A percentile compares a stretch with the other conserved stretches of the same genome.
These are phyloP conservation scores for Asobara japonica DNA, from an alignment of 1,140 invertebrate genomes.

Conservation along the genomic window DNA sequence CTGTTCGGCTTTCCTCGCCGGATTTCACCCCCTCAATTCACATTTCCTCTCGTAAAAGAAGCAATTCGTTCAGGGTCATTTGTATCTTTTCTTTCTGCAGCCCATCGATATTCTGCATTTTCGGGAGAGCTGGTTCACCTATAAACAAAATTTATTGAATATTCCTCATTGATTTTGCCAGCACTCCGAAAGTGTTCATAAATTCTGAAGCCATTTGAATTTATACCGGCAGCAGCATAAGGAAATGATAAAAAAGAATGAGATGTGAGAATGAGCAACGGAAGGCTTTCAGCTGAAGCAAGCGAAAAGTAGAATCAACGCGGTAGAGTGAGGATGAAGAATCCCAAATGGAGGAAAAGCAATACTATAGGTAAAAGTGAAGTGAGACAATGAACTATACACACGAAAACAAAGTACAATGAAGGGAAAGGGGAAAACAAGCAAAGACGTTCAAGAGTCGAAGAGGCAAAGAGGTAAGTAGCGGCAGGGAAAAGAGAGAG, in stretches of 20 bases:
- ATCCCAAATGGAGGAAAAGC: slow-evolving; percentile 26
- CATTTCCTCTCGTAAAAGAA: neutral
- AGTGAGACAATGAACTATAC: slow-evolving; percentile 10
- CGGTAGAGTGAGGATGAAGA: neutral
- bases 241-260: slow-evolving; percentile 5
- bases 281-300: neutral
- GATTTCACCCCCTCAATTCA: neutral
- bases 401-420: slow-evolving; percentile 27
- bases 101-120: neutral
- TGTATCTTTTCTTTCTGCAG: slow-evolving; percentile 19
- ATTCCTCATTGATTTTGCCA: neutral
- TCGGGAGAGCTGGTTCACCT: neutral
- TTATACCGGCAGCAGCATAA: neutral
- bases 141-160: neutral
- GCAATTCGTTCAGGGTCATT: slow-evolving; percentile 25
- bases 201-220: neutral
- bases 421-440: slow-evolving; percentile 39
- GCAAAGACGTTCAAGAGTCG: slow-evolving; percentile 24
- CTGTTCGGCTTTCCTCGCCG: neutral
- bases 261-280: neutral
- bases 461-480: slow-evolving; percentile 37
- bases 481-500: slow-evolving; percentile 28
- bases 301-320: neutral
- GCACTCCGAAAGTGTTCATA: neutral
- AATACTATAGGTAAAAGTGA: slow-evolving; percentile 7